phyloP scores from a whole-genome alignment of 2,888 invertebrate species.

The Eudasyphora cyanicolor region DNA sequence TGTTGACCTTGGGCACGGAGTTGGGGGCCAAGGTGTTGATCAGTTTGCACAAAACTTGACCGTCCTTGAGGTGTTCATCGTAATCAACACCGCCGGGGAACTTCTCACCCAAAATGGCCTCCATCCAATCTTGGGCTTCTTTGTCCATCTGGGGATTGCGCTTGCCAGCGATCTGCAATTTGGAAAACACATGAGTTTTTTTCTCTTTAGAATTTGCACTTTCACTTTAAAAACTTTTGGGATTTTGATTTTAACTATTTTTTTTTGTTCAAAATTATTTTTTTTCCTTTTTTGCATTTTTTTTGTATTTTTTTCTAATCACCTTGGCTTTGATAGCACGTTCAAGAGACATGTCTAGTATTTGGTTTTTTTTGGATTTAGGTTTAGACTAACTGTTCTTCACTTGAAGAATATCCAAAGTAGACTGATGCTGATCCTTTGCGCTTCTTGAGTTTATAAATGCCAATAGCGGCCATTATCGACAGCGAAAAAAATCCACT shows the following conservation, averaged over 20 bases:
- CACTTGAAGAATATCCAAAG: conserved; percentile 75
- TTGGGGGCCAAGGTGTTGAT: conserved; percentile 97
- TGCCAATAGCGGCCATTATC: conserved; percentile 67
- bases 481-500: conserved; percentile 28
- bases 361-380: conserved; percentile 68
- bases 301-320: conserved; percentile 73
- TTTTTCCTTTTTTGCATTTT: conserved; percentile 37
- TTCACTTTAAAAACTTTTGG: neutral
- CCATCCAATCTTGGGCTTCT: conserved; percentile 96
- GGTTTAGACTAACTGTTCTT: conserved; percentile 69
- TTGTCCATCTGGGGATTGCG: conserved; percentile 90
- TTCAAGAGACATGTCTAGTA: conserved; percentile 92
- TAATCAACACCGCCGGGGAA: conserved; percentile 90
- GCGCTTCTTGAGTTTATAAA: conserved; percentile 77
- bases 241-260: conserved; percentile 34
- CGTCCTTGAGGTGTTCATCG: conserved; percentile 95
- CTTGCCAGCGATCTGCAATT: conserved; percentile 88
- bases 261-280: conserved; percentile 9
- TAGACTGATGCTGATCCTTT: conserved; percentile 76
- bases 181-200: conserved; percentile 9
- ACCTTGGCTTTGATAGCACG: conserved; percentile 95
- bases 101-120: conserved; percentile 91
- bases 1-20: conserved; percentile 93
- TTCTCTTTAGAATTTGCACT: conserved; percentile 8
- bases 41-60: conserved; percentile 94